A percentile compares a stretch with the other conserved stretches of the same genome.
Evolutionary conservation across 2,888 invertebrate species (phyloP).

Genomic region (Oligia latruncula): DNA sequence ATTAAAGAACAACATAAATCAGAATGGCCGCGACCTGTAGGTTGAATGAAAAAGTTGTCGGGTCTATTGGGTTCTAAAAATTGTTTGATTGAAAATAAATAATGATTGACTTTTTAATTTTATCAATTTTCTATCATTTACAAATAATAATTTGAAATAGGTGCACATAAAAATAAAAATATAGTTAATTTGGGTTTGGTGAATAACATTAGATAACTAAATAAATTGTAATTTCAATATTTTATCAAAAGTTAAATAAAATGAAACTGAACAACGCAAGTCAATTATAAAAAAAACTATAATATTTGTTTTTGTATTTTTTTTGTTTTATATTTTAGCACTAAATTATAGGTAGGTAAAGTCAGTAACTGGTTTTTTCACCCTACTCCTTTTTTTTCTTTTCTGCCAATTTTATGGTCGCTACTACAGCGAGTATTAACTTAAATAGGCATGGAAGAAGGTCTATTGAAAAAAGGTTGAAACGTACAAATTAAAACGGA

Average conservation of each 20-base stretch:
- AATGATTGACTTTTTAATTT: neutral
- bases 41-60: constrained; percentile 27
- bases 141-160: neutral
- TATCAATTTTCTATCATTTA: neutral
- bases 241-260: neutral
- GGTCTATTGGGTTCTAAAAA: neutral
- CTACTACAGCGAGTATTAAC: neutral
- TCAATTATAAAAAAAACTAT: neutral
- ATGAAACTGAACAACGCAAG: neutral
- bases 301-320: neutral
- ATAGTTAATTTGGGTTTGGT: neutral
- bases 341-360: neutral
- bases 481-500: neutral
- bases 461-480: neutral
- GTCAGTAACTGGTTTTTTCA: constrained; percentile 9
- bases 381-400: constrained; percentile 8
- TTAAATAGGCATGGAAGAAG: neutral
- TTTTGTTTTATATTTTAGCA: neutral
- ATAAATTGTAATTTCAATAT: neutral
- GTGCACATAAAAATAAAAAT: neutral
- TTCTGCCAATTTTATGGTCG: neutral
- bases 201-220: neutral
- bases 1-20: constrained; percentile 29
- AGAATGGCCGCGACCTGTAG: neutral
- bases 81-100: neutral